These are phyloP conservation scores for Datnioides undecimradiatus DNA, from an alignment of 2,113 vertebrate species.

Conservation along the genomic window DNA sequence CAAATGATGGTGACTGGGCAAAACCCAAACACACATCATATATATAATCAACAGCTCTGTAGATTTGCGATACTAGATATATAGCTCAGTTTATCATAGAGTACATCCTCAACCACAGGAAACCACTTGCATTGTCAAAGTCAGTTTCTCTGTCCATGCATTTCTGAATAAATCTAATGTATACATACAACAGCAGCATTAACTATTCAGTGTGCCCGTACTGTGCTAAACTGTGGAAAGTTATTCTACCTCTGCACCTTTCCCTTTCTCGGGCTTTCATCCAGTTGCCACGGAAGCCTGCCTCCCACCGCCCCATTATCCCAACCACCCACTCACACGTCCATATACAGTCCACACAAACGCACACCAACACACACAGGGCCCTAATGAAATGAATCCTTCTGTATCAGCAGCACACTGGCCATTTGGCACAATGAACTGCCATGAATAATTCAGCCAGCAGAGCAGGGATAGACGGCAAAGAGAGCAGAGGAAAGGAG, in stretches of 20 bases:
- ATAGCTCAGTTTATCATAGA: neutral
- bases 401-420: conserved; percentile 67
- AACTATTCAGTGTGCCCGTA: neutral
- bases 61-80: neutral
- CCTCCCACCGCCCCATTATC: conserved; percentile 42
- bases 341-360: conserved; percentile 33
- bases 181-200: neutral
- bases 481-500: conserved; percentile 19
- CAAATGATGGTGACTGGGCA: neutral
- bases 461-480: conserved; percentile 42
- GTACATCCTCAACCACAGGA: neutral
- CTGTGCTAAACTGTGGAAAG: neutral
- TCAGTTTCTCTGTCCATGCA: neutral
- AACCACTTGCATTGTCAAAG: neutral
- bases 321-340: conserved; percentile 40
- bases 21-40: neutral
- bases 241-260: neutral
- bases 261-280: conserved; percentile 28
- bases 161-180: neutral
- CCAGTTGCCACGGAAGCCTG: conserved; percentile 18
- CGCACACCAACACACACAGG: conserved; percentile 39
- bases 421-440: conserved; percentile 75
- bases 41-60: neutral
- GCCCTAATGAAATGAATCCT: conserved; percentile 75
- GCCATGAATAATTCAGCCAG: conserved; percentile 78